Conservation (phyloP, 2,113 vertebrate genomes). For the Paedocypris sp. region DNA sequence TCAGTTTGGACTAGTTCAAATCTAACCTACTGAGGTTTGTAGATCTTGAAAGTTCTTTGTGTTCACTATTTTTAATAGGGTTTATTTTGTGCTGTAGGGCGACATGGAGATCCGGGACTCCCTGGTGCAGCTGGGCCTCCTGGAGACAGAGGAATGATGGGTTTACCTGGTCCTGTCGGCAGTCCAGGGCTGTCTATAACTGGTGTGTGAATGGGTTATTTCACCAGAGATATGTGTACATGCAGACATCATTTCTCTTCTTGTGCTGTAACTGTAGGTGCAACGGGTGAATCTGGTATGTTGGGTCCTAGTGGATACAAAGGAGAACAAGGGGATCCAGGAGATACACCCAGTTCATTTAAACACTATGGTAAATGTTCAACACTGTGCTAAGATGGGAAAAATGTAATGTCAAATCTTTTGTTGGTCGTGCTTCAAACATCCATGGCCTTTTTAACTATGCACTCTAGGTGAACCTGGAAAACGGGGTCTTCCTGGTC, state of each 20-base stretch:
- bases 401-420: too few species aligned
- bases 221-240: too few species aligned
- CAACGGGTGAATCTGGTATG: slow-evolving; percentile 39
- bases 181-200: neutral
- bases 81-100: slow-evolving; percentile 40
- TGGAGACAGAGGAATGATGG: slow-evolving; percentile 47
- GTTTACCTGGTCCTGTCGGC: slow-evolving; percentile 37
- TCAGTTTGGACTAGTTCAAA: too few species aligned
- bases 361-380: neutral
- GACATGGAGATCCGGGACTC: slow-evolving; percentile 36
- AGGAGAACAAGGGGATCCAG: slow-evolving; percentile 55
- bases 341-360: neutral
- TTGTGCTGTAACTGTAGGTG: slow-evolving; percentile 35
- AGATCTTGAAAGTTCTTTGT: too few species aligned
- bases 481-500: slow-evolving; percentile 43
- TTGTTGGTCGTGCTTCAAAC: too few species aligned
- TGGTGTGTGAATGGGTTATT: too few species aligned
- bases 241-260: neutral
- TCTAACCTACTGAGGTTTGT: too few species aligned
- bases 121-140: slow-evolving; percentile 32
- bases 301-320: slow-evolving; percentile 51
- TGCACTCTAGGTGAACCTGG: slow-evolving; percentile 53
- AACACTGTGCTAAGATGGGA: too few species aligned
- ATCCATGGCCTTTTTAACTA: too few species aligned
- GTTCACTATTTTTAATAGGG: too few species aligned